A percentile compares a stretch with the other conserved stretches of the same genome.
These are phyloP conservation scores for Yponomeuta sedellus DNA, from an alignment of 2,888 invertebrate genomes.

Conservation along the genomic window DNA sequence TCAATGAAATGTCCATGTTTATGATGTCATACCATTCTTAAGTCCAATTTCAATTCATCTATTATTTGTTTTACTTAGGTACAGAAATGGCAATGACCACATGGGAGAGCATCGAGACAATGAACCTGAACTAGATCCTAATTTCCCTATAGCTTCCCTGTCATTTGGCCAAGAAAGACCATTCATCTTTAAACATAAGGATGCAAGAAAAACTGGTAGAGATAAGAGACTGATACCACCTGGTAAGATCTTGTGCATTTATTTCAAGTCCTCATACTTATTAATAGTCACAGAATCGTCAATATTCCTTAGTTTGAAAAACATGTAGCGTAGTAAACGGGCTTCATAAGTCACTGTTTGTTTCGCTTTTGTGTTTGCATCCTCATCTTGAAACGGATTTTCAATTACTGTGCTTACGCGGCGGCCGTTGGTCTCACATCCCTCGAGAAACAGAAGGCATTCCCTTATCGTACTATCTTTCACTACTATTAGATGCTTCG, in stretches of 20 bases:
- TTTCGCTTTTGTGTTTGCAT: slow-evolving; percentile 82
- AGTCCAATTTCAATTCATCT: too few relatives aligned
- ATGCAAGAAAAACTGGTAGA: slow-evolving; percentile 67
- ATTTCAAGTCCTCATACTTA: slow-evolving; percentile 73
- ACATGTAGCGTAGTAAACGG: slow-evolving; percentile 86
- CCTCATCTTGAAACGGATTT: slow-evolving; percentile 84
- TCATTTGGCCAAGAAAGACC: slow-evolving; percentile 80
- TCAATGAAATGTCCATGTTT: too few relatives aligned
- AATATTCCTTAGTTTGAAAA: slow-evolving; percentile 80
- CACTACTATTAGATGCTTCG: slow-evolving; percentile 92
- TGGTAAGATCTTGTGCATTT: slow-evolving; percentile 44
- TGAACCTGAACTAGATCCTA: slow-evolving; percentile 79
- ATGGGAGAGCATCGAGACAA: slow-evolving; percentile 85
- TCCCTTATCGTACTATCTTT: slow-evolving; percentile 92
- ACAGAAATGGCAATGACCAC: slow-evolving; percentile 80
- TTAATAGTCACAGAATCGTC: slow-evolving; percentile 72
- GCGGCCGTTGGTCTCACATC: slow-evolving; percentile 91
- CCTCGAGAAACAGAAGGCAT: slow-evolving; percentile 91
- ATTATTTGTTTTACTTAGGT: slow-evolving; percentile 53
- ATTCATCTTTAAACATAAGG: slow-evolving; percentile 80
- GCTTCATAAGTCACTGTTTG: slow-evolving; percentile 96
- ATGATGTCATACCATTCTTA: too few relatives aligned
- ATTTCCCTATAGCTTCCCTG: slow-evolving; percentile 80
- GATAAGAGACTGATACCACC: slow-evolving; percentile 57
- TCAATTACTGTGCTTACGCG: slow-evolving; percentile 90